Percentiles rank a stretch among this genome's conserved stretches.
phyloP scores from a whole-genome alignment of 1,140 invertebrate genomes.

The Aphaenogaster ashmeadi region DNA sequence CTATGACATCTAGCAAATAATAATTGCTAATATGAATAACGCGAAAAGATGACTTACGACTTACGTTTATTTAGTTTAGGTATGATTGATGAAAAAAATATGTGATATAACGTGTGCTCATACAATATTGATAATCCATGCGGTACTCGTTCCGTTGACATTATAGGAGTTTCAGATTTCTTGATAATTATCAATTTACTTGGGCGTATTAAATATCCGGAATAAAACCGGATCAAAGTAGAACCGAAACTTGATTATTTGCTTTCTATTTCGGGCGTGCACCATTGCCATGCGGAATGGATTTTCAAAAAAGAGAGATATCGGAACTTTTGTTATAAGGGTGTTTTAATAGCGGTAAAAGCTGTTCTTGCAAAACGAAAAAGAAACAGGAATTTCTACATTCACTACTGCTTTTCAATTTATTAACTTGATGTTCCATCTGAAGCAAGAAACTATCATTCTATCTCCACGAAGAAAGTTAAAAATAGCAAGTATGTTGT shows the following conservation, averaged over 20 bases:
- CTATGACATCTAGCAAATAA: background rate
- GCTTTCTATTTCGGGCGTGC: background rate
- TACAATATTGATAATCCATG: conserved; percentile 26
- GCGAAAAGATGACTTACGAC: background rate
- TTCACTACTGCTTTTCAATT: conserved; percentile 2
- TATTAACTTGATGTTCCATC: background rate
- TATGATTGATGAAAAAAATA: background rate
- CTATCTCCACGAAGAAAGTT: background rate
- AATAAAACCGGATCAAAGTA: conserved; percentile 28
- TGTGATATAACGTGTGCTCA: background rate
- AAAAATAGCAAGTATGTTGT: background rate
- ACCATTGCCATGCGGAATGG: background rate
- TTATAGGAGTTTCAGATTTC: conserved; percentile 33
- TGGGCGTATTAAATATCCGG: conserved; percentile 10
- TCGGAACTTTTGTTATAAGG: background rate
- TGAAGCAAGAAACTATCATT: conserved; percentile 1
- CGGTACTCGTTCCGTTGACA: background rate
- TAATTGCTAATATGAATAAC: background rate
- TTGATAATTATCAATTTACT: conserved; percentile 42
- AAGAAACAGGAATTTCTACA: background rate
- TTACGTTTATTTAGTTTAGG: background rate
- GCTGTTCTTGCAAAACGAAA: conserved; percentile 2
- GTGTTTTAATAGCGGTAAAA: conserved; percentile 23
- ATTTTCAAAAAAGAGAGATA: background rate
- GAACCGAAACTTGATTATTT: conserved; percentile 34